phyloP scores from a whole-genome alignment of 1,140 invertebrate species.

The Zaprionus ornatus region DNA sequence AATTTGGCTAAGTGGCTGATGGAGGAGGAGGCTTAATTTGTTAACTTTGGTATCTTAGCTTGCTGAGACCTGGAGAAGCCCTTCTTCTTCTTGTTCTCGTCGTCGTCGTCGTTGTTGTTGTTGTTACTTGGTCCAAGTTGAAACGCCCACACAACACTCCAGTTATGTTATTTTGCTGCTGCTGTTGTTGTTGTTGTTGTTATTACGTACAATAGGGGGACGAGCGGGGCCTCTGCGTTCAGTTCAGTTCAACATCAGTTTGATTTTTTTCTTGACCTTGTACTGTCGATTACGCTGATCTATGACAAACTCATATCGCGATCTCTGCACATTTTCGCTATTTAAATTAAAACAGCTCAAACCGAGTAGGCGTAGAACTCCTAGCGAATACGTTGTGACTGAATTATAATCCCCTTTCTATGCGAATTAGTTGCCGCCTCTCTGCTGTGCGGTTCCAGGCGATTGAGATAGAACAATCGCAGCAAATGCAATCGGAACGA shows the following conservation, averaged over 20 bases:
- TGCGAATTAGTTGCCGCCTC: conserved; percentile 62
- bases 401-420: conserved; percentile 72
- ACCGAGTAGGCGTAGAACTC: conserved; percentile 76
- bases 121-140: conserved; percentile 46
- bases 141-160: conserved; percentile 21
- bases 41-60: conserved; percentile 77
- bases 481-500: conserved; percentile 25
- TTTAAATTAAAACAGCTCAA: conserved; percentile 76
- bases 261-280: conserved; percentile 84
- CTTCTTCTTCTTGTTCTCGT: conserved; percentile 32
- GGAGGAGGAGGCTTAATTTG: conserved; percentile 57
- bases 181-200: background rate
- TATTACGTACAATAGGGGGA: conserved; percentile 9
- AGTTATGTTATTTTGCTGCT: conserved; percentile 25
- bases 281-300: conserved; percentile 83
- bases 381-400: conserved; percentile 84
- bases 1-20: conserved; percentile 42
- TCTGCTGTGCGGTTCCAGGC: conserved; percentile 48
- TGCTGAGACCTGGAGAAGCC: conserved; percentile 14
- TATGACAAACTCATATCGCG: conserved; percentile 84
- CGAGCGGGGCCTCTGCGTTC: background rate
- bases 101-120: conserved; percentile 27
- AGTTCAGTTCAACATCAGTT: conserved; percentile 59
- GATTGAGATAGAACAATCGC: conserved; percentile 34
- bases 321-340: conserved; percentile 84